Conservation (phyloP, 64 coral and sea anemone species). For the Montipora sp. region DNA sequence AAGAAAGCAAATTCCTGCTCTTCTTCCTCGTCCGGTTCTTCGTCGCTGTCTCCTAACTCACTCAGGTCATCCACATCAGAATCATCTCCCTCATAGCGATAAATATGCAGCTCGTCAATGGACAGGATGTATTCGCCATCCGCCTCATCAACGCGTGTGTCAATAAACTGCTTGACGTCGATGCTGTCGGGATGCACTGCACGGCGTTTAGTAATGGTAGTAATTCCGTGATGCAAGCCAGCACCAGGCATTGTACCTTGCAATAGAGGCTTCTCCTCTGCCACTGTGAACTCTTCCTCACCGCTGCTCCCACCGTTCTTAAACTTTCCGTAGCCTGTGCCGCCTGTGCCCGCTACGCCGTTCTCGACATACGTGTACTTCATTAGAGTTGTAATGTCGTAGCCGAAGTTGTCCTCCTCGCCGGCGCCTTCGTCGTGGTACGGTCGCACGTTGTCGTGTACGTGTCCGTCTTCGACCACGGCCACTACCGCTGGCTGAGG, state of each 20-base stretch:
- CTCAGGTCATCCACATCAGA: constrained; percentile 90
- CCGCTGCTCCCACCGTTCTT: constrained; percentile 20
- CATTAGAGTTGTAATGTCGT: constrained; percentile 94
- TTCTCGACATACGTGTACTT: constrained; percentile 95
- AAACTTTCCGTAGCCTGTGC: constrained; percentile 37
- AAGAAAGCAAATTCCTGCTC: constrained; percentile 98
- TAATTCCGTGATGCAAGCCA: constrained; percentile 66
- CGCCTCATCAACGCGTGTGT: constrained; percentile 79
- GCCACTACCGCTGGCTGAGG: constrained; percentile 32
- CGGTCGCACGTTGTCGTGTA: constrained; percentile 90
- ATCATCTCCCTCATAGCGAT: constrained; percentile 93
- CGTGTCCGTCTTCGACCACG: constrained; percentile 85
- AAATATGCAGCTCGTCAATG: constrained; percentile 82
- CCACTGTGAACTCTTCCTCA: constrained; percentile 73
- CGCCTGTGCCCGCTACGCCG: constrained; percentile 39
- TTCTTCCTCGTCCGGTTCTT: constrained; percentile 80
- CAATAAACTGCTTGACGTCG: constrained; percentile 87
- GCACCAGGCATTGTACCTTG: constrained; percentile 59
- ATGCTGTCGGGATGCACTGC: constrained; percentile 86
- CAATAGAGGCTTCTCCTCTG: constrained; percentile 74
- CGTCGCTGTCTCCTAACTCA: constrained; percentile 83
- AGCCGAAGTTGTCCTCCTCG: constrained; percentile 95
- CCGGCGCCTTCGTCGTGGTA: constrained; percentile 98
- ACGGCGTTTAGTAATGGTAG: constrained; percentile 71
- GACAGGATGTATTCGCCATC: constrained; percentile 86